phyloP scores from a whole-genome alignment of 1,140 invertebrate species.

The Magallana angulata region DNA sequence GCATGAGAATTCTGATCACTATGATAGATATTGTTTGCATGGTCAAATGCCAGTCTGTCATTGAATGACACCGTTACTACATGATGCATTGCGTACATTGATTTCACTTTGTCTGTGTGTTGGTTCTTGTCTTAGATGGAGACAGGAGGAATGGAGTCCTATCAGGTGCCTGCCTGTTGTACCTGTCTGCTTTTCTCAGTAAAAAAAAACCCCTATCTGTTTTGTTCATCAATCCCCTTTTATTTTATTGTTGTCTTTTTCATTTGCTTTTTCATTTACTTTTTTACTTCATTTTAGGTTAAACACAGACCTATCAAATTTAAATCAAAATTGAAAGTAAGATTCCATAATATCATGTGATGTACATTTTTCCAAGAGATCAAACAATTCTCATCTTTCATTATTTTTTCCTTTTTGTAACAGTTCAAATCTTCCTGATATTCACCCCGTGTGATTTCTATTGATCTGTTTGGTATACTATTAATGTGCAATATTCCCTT shows the following conservation, averaged over 20 bases:
- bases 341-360: neutral
- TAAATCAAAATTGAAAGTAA: constrained; percentile 27
- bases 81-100: no score
- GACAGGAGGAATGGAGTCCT: constrained; percentile 31
- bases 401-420: no score
- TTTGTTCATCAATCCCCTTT: neutral
- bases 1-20: neutral
- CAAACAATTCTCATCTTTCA: no score
- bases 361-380: no score
- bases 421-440: no score
- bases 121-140: constrained; percentile 44
- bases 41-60: neutral
- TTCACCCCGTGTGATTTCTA: neutral
- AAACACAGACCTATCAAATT: constrained; percentile 15
- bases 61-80: no score
- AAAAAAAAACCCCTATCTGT: neutral
- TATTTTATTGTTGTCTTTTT: constrained; percentile 11
- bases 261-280: neutral
- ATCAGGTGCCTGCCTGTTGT: constrained; percentile 40
- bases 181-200: neutral
- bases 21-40: neutral
- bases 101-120: constrained; percentile 20
- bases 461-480: neutral
- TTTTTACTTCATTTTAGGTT: constrained; percentile 12
- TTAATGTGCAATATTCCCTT: constrained; percentile 1